Base-by-base conservation (phyloP, 2,888 invertebrate species). In the Elgonia sp. region DNA sequence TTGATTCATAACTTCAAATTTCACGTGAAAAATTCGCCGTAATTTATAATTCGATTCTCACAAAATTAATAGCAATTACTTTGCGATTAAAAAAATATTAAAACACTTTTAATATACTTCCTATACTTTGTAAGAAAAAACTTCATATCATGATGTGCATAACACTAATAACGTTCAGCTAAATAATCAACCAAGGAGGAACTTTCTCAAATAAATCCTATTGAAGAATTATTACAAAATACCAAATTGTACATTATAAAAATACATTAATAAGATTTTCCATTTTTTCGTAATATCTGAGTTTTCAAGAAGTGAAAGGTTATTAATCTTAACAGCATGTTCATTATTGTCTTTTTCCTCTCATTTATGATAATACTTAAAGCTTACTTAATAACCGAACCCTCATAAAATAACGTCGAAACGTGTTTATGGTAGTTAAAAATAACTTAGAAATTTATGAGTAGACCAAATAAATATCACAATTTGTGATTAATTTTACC, bases 311-410 rank as follows among this genome's bases (percentile, higher is more conserved):
- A 76, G 53, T 76, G 63, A 76, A 63, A 76, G 76, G 63, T 76
- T 65, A 76, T 76, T 76, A 76, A 76, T 76, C 18, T 50, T 53
- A 37, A 14, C 63, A 63, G 39, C 46, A 16, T 46, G 76, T 50
- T 63, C 63, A 76, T 77, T 77, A 53, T 77, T 77, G 55, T 77
- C 20, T 65, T 77, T 77, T 77, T 77, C 37, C n/a, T 65, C 77
- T 77, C 53, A 55, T 77, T 65, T 77, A 65, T 55, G 77, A 65
- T 77, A 76, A 63, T 76, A 77, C 40, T 55, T 77, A 40, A 55
- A 77, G 77, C 55, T 77, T 65, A 40, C 65, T 77, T 77, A 65
- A 77, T 77, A 77, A 65, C 65, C 55, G 18, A 76, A 65, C 65
- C 12, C 53, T 55, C 77, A 65, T 77, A 77, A 77, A 77, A 65